Base-by-base conservation (phyloP, 2,113 vertebrate species). In the Pedionomus torquatus region DNA sequence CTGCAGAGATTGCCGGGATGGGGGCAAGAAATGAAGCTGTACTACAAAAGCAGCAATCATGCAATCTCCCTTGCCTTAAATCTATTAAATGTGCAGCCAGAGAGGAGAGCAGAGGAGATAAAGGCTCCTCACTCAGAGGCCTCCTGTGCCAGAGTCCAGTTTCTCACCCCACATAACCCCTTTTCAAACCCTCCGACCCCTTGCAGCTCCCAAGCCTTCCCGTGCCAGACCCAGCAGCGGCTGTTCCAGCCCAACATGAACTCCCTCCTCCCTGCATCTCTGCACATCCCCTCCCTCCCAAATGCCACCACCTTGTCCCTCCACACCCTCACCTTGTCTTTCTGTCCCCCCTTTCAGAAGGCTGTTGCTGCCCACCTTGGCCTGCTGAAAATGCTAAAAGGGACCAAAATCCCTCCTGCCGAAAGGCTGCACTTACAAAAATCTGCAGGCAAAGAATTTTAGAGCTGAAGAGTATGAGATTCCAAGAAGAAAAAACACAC, bases 281-380 rank as follows among this genome's bases (percentile, higher is more conserved):
- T 58, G 46, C 0, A 0, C 24, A 58, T 9, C 11, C 2, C 0
- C 4, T 4, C 19, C 24, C 33, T 24, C 65, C 39, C 39, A 31
- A 5, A 71, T 3, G 5, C 31, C 35, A 76, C 15, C 52, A 51
- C 35, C 46, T 33, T 23, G 26, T 28, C 26, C 51, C 11, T 37
- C 15, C 6, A 41, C 43, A 8, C 20, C 12, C 2, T 46, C 10
- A 9, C 41, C 79, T 57, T 5, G 0, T 43, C 26, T 17, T 64
- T 55, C 63, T 48, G 24, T 18, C 30, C 20, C 17, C 70, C 26
- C 14, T 63, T 52, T 23, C 83, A 44, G 14, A 13, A 18, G 48
- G 46, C 49, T 78, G 51, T 54, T 75, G 49, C n/a, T 63, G n/a
- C 35, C 41, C 76, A 46, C 25, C 1, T 0, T 5, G 37, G 61